Evolutionary conservation across 2,888 invertebrate genomes (phyloP).

Genomic region (Caradrina clavipalpis): DNA sequence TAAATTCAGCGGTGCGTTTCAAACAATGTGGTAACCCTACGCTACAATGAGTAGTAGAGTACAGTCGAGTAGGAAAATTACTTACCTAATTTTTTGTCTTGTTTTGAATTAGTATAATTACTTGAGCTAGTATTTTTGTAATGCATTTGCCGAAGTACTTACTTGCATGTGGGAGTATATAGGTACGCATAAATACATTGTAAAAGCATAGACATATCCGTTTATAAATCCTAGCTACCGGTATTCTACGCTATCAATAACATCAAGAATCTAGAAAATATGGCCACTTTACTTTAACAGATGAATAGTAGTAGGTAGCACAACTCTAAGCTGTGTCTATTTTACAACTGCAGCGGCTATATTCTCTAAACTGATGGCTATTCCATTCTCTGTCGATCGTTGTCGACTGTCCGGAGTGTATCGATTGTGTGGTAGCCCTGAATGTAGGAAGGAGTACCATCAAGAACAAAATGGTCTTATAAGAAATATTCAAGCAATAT

Average conservation of each 20-base stretch:
- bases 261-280: slow-evolving; percentile 4
- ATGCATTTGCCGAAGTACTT: background rate
- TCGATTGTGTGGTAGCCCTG: slow-evolving; percentile 43
- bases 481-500: slow-evolving; percentile 20
- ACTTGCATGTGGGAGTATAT: too few relatives aligned
- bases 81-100: background rate
- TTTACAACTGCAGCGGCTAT: slow-evolving; percentile 14
- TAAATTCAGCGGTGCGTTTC: slow-evolving; percentile 43
- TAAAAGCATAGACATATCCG: too few relatives aligned
- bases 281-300: background rate
- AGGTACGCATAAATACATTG: background rate
- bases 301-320: background rate
- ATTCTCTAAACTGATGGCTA: slow-evolving; percentile 24
- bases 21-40: slow-evolving; percentile 36
- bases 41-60: slow-evolving; percentile 10
- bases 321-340: slow-evolving; percentile 25
- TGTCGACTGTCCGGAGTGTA: slow-evolving; percentile 33
- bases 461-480: slow-evolving; percentile 10
- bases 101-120: background rate
- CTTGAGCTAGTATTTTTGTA: background rate
- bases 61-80: background rate
- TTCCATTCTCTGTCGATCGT: slow-evolving; percentile 36
- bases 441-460: background rate
- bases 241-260: background rate
- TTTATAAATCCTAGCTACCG: too few relatives aligned